Conservation (phyloP, 1,140 invertebrate genomes). For the Linepithema humile region DNA sequence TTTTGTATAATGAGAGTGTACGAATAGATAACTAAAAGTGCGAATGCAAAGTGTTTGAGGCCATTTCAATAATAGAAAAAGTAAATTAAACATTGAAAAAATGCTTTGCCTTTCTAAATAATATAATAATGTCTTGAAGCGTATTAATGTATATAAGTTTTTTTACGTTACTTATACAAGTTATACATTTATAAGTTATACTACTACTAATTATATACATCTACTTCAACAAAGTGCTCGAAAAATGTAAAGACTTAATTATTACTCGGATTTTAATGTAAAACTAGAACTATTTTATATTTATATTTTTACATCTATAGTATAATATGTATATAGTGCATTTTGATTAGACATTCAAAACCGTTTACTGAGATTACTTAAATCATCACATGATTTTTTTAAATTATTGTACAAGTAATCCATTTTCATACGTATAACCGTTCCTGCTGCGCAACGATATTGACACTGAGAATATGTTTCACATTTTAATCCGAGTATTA, state of each 20-base stretch:
- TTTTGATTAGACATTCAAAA: background rate
- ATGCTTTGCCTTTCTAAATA: background rate
- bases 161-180: background rate
- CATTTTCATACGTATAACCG: background rate
- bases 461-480: background rate
- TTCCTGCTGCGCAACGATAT: background rate
- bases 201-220: background rate
- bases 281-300: slow-evolving; percentile 9
- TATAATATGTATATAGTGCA: background rate
- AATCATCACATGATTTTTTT: background rate
- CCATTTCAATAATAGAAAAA: background rate
- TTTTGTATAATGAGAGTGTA: slow-evolving; percentile 11
- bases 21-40: background rate
- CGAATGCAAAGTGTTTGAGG: background rate
- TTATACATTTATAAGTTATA: no score
- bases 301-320: background rate
- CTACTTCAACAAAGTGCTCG: background rate
- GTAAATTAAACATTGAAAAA: background rate
- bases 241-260: background rate
- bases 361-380: background rate
- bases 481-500: background rate
- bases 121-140: no score
- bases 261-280: background rate
- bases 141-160: background rate
- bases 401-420: background rate